Base-by-base conservation (phyloP, 2,888 invertebrate genomes). In the Emmelina monodactyla region DNA sequence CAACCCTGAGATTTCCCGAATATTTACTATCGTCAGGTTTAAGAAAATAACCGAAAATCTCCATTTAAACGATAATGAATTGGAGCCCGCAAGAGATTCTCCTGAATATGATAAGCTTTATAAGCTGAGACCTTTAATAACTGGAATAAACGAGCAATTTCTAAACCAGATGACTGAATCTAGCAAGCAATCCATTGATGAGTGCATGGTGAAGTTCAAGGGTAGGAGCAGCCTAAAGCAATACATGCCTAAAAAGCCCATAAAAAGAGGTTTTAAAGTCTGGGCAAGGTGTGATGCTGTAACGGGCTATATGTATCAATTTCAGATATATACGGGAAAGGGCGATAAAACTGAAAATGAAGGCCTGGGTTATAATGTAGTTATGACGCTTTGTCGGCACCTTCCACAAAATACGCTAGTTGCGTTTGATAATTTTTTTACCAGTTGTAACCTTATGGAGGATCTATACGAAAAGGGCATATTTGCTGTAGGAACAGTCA, bases 351-450 rank as follows among this genome's bases (percentile, higher is more conserved):
- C 14, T 1, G 43, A 44, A 40, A 28, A 44, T 34, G 48, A 45
- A 38, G 48, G 48, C 3, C 29, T 49, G 11, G 46, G 44, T 3
- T 47, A 41, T 35, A 49, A 45, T 36, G 45, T 47, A 0, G 47
- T 51, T 0, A 45, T 34, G 41, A 46, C 42, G 28, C 40, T 55
- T 0, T 48, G 44, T 13, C 33, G 11, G 30, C 40, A 30, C 28
- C 22, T 52, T 13, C 50, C 47, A 13, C 13, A 7, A 39, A 44
- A 53, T 25, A 50, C 50, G 0, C 34, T 51, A 29, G 16, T 53
- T n/a, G 51, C 51, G 2, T 57, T 55, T 37, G 54, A 58, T 25
- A 54, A 53, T 33, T 55, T 55, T 36, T 55, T 54, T 33, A 51
- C 51, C 1, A 41, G 50, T 10, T 45, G 42, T 14, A 37, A 45